A percentile compares a stretch with the other conserved stretches of the same genome.
Conservation (phyloP, 2,797 vertebrate genomes). For the Pantherophis vulpinus region DNA sequence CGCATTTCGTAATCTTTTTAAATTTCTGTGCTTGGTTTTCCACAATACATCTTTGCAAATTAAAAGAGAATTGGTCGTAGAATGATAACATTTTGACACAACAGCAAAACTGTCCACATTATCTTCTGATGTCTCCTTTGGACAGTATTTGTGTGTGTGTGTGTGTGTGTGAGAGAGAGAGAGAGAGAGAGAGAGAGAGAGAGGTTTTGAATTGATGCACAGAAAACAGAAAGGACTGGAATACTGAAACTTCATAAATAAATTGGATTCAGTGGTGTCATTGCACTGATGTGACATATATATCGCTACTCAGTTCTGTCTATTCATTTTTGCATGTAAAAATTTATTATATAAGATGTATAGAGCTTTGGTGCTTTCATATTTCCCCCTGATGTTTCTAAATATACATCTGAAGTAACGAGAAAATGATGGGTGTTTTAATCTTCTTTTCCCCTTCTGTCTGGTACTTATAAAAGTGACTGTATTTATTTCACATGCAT, state of each 20-base stretch:
- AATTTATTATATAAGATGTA: background rate
- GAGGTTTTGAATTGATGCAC: background rate
- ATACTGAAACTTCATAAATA: background rate
- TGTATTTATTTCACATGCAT: constrained; percentile 55
- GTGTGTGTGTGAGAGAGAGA: background rate
- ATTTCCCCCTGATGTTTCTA: constrained; percentile 6
- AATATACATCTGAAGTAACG: background rate
- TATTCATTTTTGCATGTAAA: background rate
- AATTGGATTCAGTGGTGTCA: background rate
- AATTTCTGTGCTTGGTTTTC: background rate
- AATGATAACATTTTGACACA: background rate
- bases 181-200: background rate
- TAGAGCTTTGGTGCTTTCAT: background rate
- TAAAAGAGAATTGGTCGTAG: background rate
- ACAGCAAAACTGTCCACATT: background rate
- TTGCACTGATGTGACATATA: background rate
- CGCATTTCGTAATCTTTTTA: background rate
- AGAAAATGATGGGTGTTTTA: constrained; percentile 37
- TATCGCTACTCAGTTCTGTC: background rate
- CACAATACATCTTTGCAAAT: background rate
- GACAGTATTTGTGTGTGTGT: background rate
- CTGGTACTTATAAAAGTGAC: constrained; percentile 54
- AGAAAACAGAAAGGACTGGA: background rate
- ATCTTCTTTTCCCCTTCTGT: constrained; percentile 30
- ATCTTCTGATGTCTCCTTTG: constrained; percentile 30